These are phyloP conservation scores for Hydrolagus colliei DNA, from an alignment of 2,797 vertebrate genomes.

Conservation along the genomic window DNA sequence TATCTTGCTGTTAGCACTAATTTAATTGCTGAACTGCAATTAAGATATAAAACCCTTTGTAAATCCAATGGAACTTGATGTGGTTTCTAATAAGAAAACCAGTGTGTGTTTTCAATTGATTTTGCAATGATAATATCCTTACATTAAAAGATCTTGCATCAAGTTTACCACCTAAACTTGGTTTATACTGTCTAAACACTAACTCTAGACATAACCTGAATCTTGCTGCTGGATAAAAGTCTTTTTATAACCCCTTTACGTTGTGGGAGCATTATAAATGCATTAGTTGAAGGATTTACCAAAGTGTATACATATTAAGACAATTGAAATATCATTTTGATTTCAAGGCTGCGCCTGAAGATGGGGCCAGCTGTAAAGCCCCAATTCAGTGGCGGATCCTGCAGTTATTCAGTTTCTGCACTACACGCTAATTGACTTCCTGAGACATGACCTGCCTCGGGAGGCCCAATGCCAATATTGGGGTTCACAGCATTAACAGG, in stretches of 20 bases:
- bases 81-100: neutral
- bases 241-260: constrained; percentile 48
- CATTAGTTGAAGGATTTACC: neutral
- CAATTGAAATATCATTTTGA: neutral
- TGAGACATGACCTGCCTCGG: no score
- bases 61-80: neutral
- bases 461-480: neutral
- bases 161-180: neutral
- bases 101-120: neutral
- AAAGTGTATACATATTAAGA: neutral
- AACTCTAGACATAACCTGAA: constrained; percentile 63
- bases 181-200: constrained; percentile 38
- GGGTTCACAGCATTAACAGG: neutral
- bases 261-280: neutral
- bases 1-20: neutral
- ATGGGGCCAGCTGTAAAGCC: neutral
- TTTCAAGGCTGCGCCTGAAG: neutral
- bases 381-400: neutral
- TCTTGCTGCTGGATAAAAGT: constrained; percentile 56
- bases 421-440: neutral
- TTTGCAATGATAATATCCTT: neutral
- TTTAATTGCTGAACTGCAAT: neutral
- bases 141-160: neutral
- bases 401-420: neutral
- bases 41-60: neutral